Base-by-base conservation (phyloP, 2,888 invertebrate species). In the Torymus aiolomorphi region DNA sequence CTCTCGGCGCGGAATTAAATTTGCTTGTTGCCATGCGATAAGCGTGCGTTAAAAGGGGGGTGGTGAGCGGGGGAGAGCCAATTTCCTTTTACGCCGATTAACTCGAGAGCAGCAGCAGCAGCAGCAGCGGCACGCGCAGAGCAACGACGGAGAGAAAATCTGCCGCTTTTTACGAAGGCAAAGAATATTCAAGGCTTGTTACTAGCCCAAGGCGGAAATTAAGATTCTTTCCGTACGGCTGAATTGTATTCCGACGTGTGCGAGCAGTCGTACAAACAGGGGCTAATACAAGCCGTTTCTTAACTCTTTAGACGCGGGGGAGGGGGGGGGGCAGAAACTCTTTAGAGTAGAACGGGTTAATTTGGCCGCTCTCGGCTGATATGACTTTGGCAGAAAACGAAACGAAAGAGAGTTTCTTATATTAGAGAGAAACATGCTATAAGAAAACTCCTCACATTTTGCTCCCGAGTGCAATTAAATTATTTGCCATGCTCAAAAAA, bases 21-120 rank as follows among this genome's bases (percentile, higher is more conserved):
- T 80, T 80, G 79, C 79, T 80, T 75, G 75, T 80, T 80, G 71
- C 75, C 71, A 75, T 75, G 79, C 75, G 75, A 80, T 75, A 80
- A 80, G 75, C 79, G 79, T 76, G 71, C 79, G 66, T 75, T 70
- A 70, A 75, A 57, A 70, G 59, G 56, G n/a, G 31, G 10, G 18
- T 2, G 49, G 31, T 5, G 31, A 31, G 31, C 2, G 31, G 31
- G 8, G 51, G n/a, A 24, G 59, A 71, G 66, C 75, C 79, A 80
- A 75, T 80, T 80, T 71, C 71, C 71, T 71, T 75, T 71, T 80
- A 80, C 75, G 71, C 79, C 79, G 79, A 80, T 80, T 71, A 75
- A 80, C 54, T 75, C 75, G 62, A 54, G 76, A 56, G 72, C 54
- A 42, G 13, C 13, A 11, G 57, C 51, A n/a, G 56, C 65, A 5